Evolutionary conservation across 2,888 invertebrate species (phyloP).

Genomic region (Andrena marginata): DNA sequence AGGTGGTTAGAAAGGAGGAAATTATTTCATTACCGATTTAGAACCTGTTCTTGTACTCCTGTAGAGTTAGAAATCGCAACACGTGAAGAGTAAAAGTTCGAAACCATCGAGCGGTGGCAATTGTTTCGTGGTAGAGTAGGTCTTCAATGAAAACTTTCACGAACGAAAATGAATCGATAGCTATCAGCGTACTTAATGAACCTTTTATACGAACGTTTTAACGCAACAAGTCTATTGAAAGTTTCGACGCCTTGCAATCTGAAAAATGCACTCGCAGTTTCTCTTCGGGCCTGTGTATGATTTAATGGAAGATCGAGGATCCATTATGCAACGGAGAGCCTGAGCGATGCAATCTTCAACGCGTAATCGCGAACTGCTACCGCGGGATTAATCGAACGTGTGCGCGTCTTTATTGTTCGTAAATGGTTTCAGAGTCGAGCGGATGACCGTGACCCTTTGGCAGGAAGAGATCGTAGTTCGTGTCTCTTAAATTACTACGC

Average conservation of each 20-base stretch:
- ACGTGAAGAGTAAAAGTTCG: neutral
- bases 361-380: slow-evolving; percentile 58
- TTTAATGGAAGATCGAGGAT: slow-evolving; percentile 56
- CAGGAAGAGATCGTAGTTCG: neutral
- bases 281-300: slow-evolving; percentile 31
- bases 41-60: neutral
- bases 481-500: slow-evolving; percentile 3
- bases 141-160: slow-evolving; percentile 19
- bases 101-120: neutral
- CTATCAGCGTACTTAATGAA: slow-evolving; percentile 29
- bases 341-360: slow-evolving; percentile 53
- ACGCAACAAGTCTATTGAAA: slow-evolving; percentile 13
- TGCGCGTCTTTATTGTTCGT: slow-evolving; percentile 15
- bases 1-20: neutral
- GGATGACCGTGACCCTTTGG: slow-evolving; percentile 34
- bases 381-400: slow-evolving; percentile 31
- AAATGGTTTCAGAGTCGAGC: slow-evolving; percentile 21
- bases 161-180: slow-evolving; percentile 15
- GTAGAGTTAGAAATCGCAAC: neutral
- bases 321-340: slow-evolving; percentile 50
- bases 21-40: neutral
- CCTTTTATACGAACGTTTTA: slow-evolving; percentile 37
- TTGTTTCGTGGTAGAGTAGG: neutral
- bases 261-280: slow-evolving; percentile 51
- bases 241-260: slow-evolving; percentile 28